Conservation (phyloP, 2,888 invertebrate genomes). For the Piscicola geometra region DNA sequence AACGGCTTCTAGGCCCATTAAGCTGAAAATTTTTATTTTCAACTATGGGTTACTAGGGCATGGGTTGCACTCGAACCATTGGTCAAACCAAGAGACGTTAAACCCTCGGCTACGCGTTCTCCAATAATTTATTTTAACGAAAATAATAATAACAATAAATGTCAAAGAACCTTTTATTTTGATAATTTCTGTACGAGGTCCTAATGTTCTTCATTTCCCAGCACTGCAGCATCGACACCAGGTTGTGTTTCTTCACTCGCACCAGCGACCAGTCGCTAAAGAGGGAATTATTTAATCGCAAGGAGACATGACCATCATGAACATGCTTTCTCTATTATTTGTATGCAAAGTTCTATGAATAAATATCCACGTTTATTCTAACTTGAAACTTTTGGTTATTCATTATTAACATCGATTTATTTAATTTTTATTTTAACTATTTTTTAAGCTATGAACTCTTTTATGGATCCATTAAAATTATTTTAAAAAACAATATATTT, state of each 20-base stretch:
- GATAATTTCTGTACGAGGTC: slow-evolving; percentile 2
- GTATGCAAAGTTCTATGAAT: background rate
- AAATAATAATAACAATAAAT: background rate
- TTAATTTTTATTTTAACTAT: too few relatives aligned
- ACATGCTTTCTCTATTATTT: background rate
- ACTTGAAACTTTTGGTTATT: background rate
- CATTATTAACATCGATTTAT: background rate
- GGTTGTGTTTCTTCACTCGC: background rate
- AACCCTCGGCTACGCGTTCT: background rate
- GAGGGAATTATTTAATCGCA: background rate
- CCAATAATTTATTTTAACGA: background rate
- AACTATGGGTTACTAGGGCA: too few relatives aligned
- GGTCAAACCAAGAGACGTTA: too few relatives aligned
- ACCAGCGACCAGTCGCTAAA: slow-evolving; percentile 14
- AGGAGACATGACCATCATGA: background rate
- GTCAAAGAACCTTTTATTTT: background rate
- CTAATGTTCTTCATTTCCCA: slow-evolving; percentile 16
- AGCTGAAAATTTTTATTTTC: too few relatives aligned
- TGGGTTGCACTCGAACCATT: background rate
- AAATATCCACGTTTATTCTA: background rate
- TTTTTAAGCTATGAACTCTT: too few relatives aligned
- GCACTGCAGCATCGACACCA: slow-evolving; percentile 19
- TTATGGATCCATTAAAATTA: too few relatives aligned
- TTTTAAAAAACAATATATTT: too few relatives aligned
- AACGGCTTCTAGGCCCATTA: too few relatives aligned